Conservation (phyloP, 2,113 vertebrate genomes). For the Pheucticus melanocephalus region DNA sequence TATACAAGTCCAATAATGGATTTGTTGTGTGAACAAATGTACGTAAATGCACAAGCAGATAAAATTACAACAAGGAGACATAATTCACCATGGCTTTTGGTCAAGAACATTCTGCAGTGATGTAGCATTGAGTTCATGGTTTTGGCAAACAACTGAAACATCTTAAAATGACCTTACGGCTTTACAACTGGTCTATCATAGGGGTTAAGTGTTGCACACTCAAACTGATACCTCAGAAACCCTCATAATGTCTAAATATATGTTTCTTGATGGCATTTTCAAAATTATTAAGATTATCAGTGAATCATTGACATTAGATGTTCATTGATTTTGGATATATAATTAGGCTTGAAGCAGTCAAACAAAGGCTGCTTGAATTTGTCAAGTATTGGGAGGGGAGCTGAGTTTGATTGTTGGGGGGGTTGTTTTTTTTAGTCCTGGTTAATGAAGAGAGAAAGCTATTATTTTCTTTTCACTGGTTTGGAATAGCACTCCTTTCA, state of each 20-base stretch:
- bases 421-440: rapidly evolving
- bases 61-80: neutral
- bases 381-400: neutral
- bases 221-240: neutral
- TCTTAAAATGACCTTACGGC: neutral
- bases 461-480: neutral
- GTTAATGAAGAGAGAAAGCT: neutral
- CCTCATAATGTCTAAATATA: neutral
- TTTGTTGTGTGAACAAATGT: neutral
- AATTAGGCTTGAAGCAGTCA: neutral
- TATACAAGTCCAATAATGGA: neutral
- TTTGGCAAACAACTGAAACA: neutral
- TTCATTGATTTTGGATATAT: neutral
- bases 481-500: neutral
- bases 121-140: neutral
- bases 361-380: neutral
- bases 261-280: neutral
- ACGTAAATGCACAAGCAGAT: neutral
- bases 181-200: neutral
- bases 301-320: neutral
- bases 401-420: neutral
- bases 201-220: neutral
- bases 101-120: neutral
- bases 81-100: neutral
- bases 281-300: neutral